Evolutionary conservation across 2,113 vertebrate genomes (phyloP).

Genomic region (Mystacornis crossleyi): DNA sequence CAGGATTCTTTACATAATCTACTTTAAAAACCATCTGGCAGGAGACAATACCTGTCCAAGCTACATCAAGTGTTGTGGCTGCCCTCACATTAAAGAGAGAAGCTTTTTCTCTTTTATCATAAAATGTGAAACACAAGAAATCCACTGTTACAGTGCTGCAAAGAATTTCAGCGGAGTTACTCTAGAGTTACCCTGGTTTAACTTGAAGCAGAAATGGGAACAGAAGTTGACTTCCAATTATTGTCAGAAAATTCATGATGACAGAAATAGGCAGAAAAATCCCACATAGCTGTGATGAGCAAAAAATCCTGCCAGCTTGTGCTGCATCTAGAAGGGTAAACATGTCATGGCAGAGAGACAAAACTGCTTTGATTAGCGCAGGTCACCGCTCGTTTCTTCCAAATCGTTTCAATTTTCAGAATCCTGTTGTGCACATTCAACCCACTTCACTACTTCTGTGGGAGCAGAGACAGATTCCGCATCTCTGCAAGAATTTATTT

Average conservation of each 20-base stretch:
- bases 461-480: background rate
- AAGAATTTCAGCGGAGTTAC: accelerated
- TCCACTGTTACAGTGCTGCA: background rate
- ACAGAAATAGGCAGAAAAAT: background rate
- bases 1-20: background rate
- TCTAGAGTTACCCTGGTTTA: background rate
- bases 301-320: background rate
- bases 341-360: background rate
- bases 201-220: background rate
- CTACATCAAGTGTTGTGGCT: background rate
- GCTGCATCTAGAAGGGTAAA: background rate
- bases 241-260: background rate
- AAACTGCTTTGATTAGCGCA: background rate
- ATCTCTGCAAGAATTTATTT: background rate
- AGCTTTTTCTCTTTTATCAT: background rate
- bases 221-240: background rate
- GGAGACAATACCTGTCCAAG: background rate
- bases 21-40: background rate
- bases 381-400: background rate
- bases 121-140: background rate
- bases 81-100: background rate
- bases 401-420: background rate
- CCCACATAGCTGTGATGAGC: background rate
- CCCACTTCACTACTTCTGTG: background rate
- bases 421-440: background rate